A percentile compares a stretch with the other conserved stretches of the same genome.
These are phyloP conservation scores for Lepidochitona cinerea DNA, from an alignment of 2,888 invertebrate species.

Conservation along the genomic window DNA sequence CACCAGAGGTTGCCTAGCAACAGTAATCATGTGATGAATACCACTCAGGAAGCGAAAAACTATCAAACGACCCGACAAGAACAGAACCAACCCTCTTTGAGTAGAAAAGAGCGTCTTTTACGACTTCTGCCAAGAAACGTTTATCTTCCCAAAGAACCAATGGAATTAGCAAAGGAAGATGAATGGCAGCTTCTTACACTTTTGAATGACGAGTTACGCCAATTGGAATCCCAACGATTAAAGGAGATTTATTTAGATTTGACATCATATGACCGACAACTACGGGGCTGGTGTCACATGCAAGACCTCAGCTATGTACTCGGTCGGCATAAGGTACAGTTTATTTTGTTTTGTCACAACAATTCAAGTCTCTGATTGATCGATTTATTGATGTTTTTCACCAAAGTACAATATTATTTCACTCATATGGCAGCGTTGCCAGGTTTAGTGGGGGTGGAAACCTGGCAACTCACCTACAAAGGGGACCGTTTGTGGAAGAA, in stretches of 20 bases:
- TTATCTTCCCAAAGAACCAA: conserved; percentile 51
- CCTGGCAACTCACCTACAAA: neutral
- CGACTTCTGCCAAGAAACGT: conserved; percentile 38
- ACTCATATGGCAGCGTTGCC: too few species aligned
- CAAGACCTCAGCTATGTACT: conserved; percentile 45
- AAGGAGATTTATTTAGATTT: conserved; percentile 58
- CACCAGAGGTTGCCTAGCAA: neutral
- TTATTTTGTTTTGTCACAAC: neutral
- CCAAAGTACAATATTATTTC: too few species aligned
- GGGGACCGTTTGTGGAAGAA: too few species aligned
- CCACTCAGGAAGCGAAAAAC: neutral
- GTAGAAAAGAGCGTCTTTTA: conserved; percentile 26
- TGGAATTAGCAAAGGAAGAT: conserved; percentile 41
- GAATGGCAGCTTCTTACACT: conserved; percentile 46
- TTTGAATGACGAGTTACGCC: conserved; percentile 44
- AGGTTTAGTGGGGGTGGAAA: too few species aligned
- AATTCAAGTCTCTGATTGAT: too few species aligned
- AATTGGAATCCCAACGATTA: conserved; percentile 38
- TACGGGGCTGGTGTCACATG: conserved; percentile 51
- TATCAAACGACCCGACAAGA: neutral
- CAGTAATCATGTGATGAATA: neutral
- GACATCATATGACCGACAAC: conserved; percentile 46
- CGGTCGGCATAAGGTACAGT: conserved; percentile 37
- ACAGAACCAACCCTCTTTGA: neutral
- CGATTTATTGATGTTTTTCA: too few species aligned